Conservation (phyloP, 2,888 invertebrate genomes). For the Yponomeuta cagnagella region DNA sequence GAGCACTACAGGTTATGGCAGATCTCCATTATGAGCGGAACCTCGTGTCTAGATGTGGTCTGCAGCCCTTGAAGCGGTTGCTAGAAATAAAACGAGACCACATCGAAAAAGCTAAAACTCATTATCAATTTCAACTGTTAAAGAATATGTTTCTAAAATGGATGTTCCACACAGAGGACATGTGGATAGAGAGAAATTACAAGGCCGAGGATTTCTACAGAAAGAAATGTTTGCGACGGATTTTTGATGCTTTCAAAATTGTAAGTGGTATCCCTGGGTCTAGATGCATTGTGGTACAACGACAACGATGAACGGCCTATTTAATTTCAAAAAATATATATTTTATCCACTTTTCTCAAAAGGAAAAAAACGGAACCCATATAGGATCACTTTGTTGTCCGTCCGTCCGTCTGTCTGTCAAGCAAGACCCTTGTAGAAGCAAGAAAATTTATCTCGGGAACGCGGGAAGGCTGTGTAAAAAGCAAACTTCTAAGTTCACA, state of each 20-base stretch:
- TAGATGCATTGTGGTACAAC: too few relatives aligned
- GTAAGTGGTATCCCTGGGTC: slow-evolving; percentile 35
- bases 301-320: too few relatives aligned
- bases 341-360: too few relatives aligned
- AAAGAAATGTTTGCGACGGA: slow-evolving; percentile 59
- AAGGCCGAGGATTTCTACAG: slow-evolving; percentile 75
- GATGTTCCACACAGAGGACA: slow-evolving; percentile 69
- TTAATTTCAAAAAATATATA: too few relatives aligned
- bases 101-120: slow-evolving; percentile 60
- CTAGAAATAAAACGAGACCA: slow-evolving; percentile 52
- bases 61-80: slow-evolving; percentile 47
- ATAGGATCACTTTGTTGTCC: too few relatives aligned
- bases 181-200: slow-evolving; percentile 68
- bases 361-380: too few relatives aligned
- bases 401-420: too few relatives aligned
- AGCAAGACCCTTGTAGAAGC: too few relatives aligned
- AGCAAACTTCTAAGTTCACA: too few relatives aligned
- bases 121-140: slow-evolving; percentile 61
- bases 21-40: slow-evolving; percentile 67
- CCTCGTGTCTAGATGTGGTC: slow-evolving; percentile 53
- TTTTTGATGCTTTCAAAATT: slow-evolving; percentile 64
- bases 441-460: too few relatives aligned
- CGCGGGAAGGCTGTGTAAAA: too few relatives aligned
- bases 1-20: slow-evolving; percentile 67
- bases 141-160: slow-evolving; percentile 68